These are phyloP conservation scores for Platycnemis pennipes DNA, from an alignment of 2,888 invertebrate species.

Conservation along the genomic window DNA sequence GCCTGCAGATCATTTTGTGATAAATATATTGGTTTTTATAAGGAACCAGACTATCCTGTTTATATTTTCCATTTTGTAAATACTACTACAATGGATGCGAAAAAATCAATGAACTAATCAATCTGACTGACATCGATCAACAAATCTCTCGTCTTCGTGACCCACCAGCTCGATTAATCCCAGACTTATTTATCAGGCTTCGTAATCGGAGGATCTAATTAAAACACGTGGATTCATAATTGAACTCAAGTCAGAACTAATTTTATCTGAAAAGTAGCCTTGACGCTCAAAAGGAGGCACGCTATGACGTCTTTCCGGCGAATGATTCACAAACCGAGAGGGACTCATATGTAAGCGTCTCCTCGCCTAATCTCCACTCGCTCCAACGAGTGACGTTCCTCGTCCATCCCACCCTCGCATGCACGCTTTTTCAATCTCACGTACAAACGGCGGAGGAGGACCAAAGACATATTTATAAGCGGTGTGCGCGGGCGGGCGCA, in stretches of 20 bases:
- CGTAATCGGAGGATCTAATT: constrained; percentile 2
- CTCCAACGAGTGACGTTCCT: not conserved
- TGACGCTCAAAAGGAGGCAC: constrained; percentile 4
- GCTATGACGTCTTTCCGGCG: constrained; percentile 30
- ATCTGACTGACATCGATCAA: not conserved
- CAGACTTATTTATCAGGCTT: not conserved
- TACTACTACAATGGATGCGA: too few species aligned
- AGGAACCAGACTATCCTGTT: too few species aligned
- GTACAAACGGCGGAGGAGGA: not conserved
- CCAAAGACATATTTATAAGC: constrained; percentile 12
- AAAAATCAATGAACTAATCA: too few species aligned
- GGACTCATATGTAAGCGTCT: constrained; percentile 22
- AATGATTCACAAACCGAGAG: not conserved
- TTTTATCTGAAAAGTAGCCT: constrained; percentile 39
- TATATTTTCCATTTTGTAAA: too few species aligned
- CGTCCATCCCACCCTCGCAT: not conserved
- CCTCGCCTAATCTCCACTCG: not conserved
- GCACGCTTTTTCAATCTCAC: not conserved
- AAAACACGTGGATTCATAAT: constrained; percentile 29
- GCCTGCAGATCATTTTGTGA: too few species aligned
- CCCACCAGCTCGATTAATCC: not conserved
- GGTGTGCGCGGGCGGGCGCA: not conserved
- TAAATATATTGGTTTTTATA: too few species aligned
- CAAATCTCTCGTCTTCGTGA: not conserved
- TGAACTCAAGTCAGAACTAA: constrained; percentile 35